Evolutionary conservation across 2,888 invertebrate genomes (phyloP).

Genomic region (Epinotia nisella): DNA sequence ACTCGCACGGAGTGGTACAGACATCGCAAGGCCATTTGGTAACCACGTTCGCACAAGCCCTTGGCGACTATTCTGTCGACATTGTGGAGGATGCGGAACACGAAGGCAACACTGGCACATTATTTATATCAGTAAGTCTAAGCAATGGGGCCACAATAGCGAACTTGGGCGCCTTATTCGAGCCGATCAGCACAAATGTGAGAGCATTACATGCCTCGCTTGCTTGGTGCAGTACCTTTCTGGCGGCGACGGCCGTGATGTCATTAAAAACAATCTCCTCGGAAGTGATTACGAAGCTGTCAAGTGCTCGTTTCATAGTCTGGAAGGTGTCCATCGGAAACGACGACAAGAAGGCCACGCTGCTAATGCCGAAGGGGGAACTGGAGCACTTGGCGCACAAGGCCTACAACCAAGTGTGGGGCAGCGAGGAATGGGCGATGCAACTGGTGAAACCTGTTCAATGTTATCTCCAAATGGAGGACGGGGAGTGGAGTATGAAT

Average conservation of each 20-base stretch:
- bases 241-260: not conserved
- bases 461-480: not conserved
- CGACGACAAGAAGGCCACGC: not conserved
- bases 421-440: not conserved
- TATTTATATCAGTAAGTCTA: too few relatives aligned
- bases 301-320: not conserved
- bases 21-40: not conserved
- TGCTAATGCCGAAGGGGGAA: too few relatives aligned
- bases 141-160: not conserved
- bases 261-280: not conserved
- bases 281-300: not conserved
- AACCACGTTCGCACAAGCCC: not conserved
- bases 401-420: not conserved
- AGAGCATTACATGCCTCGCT: slow-evolving; percentile 2
- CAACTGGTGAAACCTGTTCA: not conserved
- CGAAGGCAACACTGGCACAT: not conserved
- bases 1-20: too few relatives aligned
- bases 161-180: not conserved
- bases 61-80: not conserved
- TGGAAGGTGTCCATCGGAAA: not conserved
- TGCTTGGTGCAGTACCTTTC: slow-evolving; percentile 4
- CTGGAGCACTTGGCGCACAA: not conserved
- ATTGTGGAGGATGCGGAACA: not conserved
- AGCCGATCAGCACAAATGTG: not conserved
- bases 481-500: not conserved